These are phyloP conservation scores for Tetramorium simillimum DNA, from an alignment of 1,140 invertebrate species.

Conservation along the genomic window DNA sequence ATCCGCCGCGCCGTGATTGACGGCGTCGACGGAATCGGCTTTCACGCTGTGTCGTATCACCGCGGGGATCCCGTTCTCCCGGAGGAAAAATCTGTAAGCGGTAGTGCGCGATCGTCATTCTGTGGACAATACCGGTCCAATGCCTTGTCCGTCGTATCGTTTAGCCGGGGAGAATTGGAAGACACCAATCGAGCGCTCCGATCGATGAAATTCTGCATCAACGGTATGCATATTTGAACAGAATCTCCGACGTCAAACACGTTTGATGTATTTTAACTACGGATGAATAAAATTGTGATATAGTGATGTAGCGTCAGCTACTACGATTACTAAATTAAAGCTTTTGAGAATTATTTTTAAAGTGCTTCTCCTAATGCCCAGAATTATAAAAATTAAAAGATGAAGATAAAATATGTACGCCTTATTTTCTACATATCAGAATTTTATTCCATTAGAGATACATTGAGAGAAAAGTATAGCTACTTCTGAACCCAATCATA, in stretches of 20 bases:
- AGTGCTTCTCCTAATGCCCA: not conserved
- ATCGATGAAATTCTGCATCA: slow-evolving; percentile 37
- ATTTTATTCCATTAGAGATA: not conserved
- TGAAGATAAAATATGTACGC: not conserved
- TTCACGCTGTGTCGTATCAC: slow-evolving; percentile 62
- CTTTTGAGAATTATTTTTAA: not conserved
- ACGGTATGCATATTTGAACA: slow-evolving; percentile 23
- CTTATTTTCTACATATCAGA: not conserved
- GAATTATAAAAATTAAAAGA: not conserved
- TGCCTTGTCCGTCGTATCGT: slow-evolving; percentile 46
- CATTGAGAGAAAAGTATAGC: too few species aligned
- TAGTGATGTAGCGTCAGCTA: not conserved
- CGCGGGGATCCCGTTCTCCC: slow-evolving; percentile 56
- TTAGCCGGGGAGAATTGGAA: slow-evolving; percentile 48
- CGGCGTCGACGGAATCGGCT: slow-evolving; percentile 70
- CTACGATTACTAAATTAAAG: not conserved
- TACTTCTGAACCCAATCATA: too few species aligned
- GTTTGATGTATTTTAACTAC: slow-evolving; percentile 39
- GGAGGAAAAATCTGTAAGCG: slow-evolving; percentile 51
- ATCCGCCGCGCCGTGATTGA: slow-evolving; percentile 66
- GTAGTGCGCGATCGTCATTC: slow-evolving; percentile 31
- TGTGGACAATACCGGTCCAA: slow-evolving; percentile 37
- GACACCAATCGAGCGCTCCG: slow-evolving; percentile 19
- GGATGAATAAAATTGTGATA: slow-evolving; percentile 19
- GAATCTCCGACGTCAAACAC: slow-evolving; percentile 12